Conservation (phyloP, 1,140 invertebrate species). For the Zeugodacus cucurbitae region DNA sequence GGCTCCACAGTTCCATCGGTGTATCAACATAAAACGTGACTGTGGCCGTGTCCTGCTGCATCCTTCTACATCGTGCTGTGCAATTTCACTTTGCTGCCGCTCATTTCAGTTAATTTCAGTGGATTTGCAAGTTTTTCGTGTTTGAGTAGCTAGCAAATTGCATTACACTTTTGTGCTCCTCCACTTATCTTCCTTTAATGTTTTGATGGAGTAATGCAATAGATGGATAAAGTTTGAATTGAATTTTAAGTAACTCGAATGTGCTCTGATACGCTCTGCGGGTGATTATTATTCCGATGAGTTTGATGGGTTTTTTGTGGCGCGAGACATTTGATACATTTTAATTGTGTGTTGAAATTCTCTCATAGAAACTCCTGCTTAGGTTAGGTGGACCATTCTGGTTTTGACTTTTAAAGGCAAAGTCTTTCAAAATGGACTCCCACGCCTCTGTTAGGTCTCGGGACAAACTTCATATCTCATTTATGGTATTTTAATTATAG, state of each 20-base stretch:
- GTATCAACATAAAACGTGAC: not conserved
- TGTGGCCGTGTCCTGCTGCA: not conserved
- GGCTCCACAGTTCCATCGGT: not conserved
- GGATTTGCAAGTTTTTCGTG: not conserved
- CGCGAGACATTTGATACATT: not conserved
- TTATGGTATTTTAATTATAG: too few relatives aligned
- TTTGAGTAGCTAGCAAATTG: constrained; percentile 10
- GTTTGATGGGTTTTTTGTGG: not conserved
- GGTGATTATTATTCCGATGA: not conserved
- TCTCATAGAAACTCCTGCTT: too few relatives aligned
- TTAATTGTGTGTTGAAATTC: not conserved
- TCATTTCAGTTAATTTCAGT: not conserved
- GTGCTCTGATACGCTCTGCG: not conserved
- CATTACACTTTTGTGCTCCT: constrained; percentile 21
- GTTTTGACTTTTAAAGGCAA: too few relatives aligned
- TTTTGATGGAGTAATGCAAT: not conserved
- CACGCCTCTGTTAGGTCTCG: too few relatives aligned
- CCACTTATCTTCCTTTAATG: not conserved
- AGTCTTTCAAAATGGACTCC: too few relatives aligned
- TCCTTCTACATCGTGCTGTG: not conserved
- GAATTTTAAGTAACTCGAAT: constrained; percentile 17
- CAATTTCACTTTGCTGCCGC: constrained; percentile 5
- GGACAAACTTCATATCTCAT: too few relatives aligned
- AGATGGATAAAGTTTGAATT: constrained; percentile 21
- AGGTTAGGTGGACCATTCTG: too few relatives aligned